Conservation (phyloP, 2,888 invertebrate genomes). For the Plemyria rubiginata region DNA sequence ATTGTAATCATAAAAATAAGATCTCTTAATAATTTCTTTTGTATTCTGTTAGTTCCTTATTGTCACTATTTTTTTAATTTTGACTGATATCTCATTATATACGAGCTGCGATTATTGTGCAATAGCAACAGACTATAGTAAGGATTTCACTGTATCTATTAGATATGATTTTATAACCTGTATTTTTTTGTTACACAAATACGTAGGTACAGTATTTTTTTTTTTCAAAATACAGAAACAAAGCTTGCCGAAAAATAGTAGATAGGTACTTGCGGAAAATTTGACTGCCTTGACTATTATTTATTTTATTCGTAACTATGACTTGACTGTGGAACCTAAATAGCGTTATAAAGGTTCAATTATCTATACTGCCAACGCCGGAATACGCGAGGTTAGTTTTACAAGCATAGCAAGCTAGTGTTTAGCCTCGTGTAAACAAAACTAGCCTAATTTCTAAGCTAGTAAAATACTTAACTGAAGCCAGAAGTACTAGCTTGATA, state of each 20-base stretch:
- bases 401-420: too few species aligned
- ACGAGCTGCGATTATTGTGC: background rate
- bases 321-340: background rate
- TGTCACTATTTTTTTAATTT: constrained; percentile 12
- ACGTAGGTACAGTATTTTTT: background rate
- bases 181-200: background rate
- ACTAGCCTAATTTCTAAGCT: too few species aligned
- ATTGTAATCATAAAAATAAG: constrained; percentile 23
- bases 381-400: too few species aligned
- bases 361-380: too few species aligned
- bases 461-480: too few species aligned
- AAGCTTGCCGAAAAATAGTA: background rate
- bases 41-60: constrained; percentile 11
- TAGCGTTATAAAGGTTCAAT: too few species aligned
- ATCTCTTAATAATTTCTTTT: background rate
- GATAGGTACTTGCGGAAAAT: constrained; percentile 10
- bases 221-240: background rate
- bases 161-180: constrained; percentile 1
- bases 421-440: too few species aligned
- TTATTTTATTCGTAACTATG: too few species aligned
- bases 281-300: too few species aligned
- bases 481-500: too few species aligned
- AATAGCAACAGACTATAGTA: background rate
- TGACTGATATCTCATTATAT: constrained; percentile 22
- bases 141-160: background rate